These are phyloP conservation scores for Amitus sp. DNA, from an alignment of 2,888 invertebrate genomes.

Conservation along the genomic window DNA sequence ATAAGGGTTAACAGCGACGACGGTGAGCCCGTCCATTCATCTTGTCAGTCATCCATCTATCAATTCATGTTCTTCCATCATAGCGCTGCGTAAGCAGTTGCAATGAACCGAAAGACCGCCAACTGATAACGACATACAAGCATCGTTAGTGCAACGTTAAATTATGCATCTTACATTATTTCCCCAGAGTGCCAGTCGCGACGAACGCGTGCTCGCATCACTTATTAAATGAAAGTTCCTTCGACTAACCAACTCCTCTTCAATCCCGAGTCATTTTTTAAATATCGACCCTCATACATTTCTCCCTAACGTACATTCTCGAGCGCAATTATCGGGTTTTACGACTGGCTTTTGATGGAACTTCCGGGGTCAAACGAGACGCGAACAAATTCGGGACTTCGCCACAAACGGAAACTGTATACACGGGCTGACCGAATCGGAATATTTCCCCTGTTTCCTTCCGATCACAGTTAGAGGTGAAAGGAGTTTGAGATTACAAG, in stretches of 20 bases:
- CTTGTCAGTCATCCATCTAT: conserved; percentile 14
- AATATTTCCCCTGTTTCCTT: too few species aligned
- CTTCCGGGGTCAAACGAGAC: too few species aligned
- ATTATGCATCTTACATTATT: conserved; percentile 56
- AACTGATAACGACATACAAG: conserved; percentile 44
- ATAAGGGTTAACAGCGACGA: conserved; percentile 6
- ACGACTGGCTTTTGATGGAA: too few species aligned
- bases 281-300: background rate
- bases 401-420: too few species aligned
- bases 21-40: conserved; percentile 3
- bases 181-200: conserved; percentile 50
- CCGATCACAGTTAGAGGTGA: too few species aligned
- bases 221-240: conserved; percentile 4
- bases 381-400: too few species aligned
- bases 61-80: conserved; percentile 20
- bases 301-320: background rate
- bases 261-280: too few species aligned
- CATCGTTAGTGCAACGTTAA: conserved; percentile 52
- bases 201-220: conserved; percentile 22
- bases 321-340: background rate
- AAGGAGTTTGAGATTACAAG: too few species aligned
- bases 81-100: conserved; percentile 35
- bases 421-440: too few species aligned
- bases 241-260: background rate
- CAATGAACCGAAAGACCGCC: conserved; percentile 36